Evolutionary conservation across 2,113 vertebrate species (phyloP), one percentile per base, ranked within the genome.

Genomic region (Mohoua ochrocephala): DNA sequence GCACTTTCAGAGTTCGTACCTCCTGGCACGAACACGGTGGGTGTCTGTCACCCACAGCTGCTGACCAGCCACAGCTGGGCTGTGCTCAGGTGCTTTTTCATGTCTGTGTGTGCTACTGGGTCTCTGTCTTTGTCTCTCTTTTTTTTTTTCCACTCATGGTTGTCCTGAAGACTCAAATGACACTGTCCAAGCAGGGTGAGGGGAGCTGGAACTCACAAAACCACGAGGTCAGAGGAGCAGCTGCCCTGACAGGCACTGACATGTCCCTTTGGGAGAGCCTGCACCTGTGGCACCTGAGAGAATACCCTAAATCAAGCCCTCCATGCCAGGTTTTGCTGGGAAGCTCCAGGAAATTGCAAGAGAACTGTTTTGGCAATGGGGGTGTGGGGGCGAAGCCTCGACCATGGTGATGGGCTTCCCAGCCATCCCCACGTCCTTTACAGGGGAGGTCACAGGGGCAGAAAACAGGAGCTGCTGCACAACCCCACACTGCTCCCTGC

Each of bases 11-110:
- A 9, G 15, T 3, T 3, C 4, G 54, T 39, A 73, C 35, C 59
- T 70, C 56, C 59, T 4, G 0, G 26, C 6, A 2, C 0, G 0
- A 45, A 73, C 13, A 7, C 1, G 0, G 19, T 3, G 27, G 61
- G 22, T 11, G 2, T n/a, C 61, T 7, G 5, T 22, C 88, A 35
- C 42, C 5, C 3, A 27, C 20, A 60, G n/a, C 71, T 9, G 10
- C 26, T 7, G 2, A 50, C 12, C 8, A 8, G 67, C 56, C 70
- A 59, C 1, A 0, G 24, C 74, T 57, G 45, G 26, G 79, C 61
- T 47, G 65, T 8, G 44, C 21, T 65, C 41, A 47, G 50, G 18
- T 20, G n/a, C 2, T 4, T 42, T 68, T 6, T 14, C 6, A 1
- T 17, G 11, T 9, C 14, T 19, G 3, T 9, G 12, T 10, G 10